Evolutionary conservation across 2,113 vertebrate species (phyloP), one percentile per base, ranked within the genome.

Genomic region (Paratilapia polleni): DNA sequence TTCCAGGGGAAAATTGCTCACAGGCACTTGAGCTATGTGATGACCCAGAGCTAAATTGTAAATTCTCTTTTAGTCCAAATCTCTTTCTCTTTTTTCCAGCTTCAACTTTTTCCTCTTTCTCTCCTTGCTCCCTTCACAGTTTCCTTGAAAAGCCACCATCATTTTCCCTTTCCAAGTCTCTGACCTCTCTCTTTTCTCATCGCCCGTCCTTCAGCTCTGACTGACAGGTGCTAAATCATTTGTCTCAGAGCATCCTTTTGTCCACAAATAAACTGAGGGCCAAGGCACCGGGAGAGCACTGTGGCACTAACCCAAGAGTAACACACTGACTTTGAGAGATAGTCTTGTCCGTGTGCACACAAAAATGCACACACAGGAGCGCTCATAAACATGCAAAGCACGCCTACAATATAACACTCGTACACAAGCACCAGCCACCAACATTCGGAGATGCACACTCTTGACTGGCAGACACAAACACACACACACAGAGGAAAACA

Each of bases 171-270:
- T 73, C 84, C 7, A 76, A 60, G 22, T 81, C 81, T 86, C 63
- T 92, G 92, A 94, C 91, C 91, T 93, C 91, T 74, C 86, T 89
- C 89, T 78, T 84, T 83, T 87, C 87, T 89, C 93, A 90, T 91
- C 85, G 73, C 76, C 79, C 3, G 90, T 90, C 91, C 93, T 91
- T 93, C 91, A 86, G 81, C 83, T 38, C 84, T 94, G 94, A 94
- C 80, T 90, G 94, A 85, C 93, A 89, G 92, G 88, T 89, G 91
- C 91, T 95, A 93, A 93, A 94, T 95, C 92, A 93, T 93, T 91
- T 92, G 91, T 93, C 90, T 93, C 87, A 17, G 75, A 75, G 85
- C 88, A 76, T 92, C 92, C 93, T 85, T 92, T 93, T 91, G 92
- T 94, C 94, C 90, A 88, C 90, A 90, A 93, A 93, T 90, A 94